Base-by-base conservation (phyloP, 2,888 invertebrate species). In the Tenthredo notha region DNA sequence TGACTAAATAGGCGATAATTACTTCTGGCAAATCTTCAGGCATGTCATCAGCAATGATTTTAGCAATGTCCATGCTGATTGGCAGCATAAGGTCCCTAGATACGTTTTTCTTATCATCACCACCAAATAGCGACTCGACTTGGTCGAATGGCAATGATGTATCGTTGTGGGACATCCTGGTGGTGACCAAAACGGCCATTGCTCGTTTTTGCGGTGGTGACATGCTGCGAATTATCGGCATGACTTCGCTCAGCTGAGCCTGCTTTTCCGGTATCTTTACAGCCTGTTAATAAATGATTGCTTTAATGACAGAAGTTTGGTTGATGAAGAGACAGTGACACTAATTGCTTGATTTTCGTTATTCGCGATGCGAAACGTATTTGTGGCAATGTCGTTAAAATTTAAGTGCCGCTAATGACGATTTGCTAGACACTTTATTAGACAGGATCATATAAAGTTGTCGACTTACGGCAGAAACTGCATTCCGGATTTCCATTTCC, bases 141-240 rank as follows among this genome's bases (percentile, higher is more conserved):
- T 83, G 29, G 33, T 83, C 83, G 83, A 83, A 83, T 0, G 83
- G 70, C 33, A 83, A 40, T 0, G 61, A 83, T 10, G 90, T 87
- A 33, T 88, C 87, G 83, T 88, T 89, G 77, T 54, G 86, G 9
- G 88, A 89, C 82, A 86, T 87, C 85, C 87, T 87, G 2, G 94
- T 95, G 1, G 96, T 95, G 6, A 96, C 96, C 65, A 96, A 89
- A 0, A 96, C 95, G 0, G 96, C 96, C 85, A 96, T 91, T 1
- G 95, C 95, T 85, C 95, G 93, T 47, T 96, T 93, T 92, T 96
- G 96, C 43, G 95, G 94, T 0, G 95, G 95, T 0, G 96, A 95
- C 94, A 96, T 95, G 3, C 95, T 95, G 77, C 96, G 94, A 87
- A 96, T 93, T 87, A 96, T 96, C 67, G 96, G 96, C 92, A 96